Conservation (phyloP, 2,113 vertebrate species). For the Sisor rabdophorus region DNA sequence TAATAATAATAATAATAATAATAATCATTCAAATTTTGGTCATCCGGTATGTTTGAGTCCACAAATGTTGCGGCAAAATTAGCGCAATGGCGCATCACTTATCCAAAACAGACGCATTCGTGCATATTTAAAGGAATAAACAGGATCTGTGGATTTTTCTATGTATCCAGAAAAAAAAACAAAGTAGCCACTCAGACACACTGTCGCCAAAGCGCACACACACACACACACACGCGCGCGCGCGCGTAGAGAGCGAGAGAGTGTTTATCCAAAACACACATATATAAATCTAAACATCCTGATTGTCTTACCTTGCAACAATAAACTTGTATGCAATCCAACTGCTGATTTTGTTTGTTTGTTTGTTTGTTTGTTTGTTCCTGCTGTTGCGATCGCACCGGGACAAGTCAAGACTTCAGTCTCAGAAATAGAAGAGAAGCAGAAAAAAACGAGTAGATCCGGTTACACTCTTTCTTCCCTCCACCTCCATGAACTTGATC, state of each 20-base stretch:
- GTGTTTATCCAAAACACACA: background rate
- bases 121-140: background rate
- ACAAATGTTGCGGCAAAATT: background rate
- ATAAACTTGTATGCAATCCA: background rate
- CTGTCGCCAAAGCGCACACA: background rate
- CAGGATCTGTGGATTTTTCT: background rate
- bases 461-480: conserved; percentile 53
- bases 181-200: conserved; percentile 16
- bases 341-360: background rate
- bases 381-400: background rate
- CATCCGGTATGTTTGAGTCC: background rate
- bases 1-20: background rate
- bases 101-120: no score
- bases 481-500: conserved; percentile 33
- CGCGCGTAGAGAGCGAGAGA: background rate
- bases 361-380: background rate
- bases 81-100: background rate
- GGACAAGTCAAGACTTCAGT: background rate
- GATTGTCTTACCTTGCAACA: background rate
- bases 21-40: background rate
- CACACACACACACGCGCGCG: background rate
- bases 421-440: background rate
- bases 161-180: background rate
- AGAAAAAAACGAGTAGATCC: conserved; percentile 44
- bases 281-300: background rate